Evolutionary conservation across 2,888 invertebrate genomes (phyloP), one percentile per base, ranked within the genome.

Genomic region (Antheraea yamamai): DNA sequence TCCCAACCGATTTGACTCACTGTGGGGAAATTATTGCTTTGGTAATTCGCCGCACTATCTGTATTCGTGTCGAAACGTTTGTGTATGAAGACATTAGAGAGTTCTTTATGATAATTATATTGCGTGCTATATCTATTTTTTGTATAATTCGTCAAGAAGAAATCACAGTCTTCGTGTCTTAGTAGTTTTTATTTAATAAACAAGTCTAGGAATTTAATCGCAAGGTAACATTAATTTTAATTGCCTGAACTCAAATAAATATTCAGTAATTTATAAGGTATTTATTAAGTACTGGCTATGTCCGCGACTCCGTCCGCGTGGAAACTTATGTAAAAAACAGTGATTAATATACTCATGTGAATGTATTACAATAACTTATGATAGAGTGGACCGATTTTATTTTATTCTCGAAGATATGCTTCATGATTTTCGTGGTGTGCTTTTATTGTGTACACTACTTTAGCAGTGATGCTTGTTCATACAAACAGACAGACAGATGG

Each of bases 61-160:
- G 86, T 87, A 85, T 85, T 87, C 86, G 85, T 87, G 90, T 86
- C 82, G 87, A 87, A 85, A 80, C 83, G 84, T 82, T 84, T 86
- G 85, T 83, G 86, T 91, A 94, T 94, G 88, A 92, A 93, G 94
- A 94, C 92, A 94, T 94, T 93, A 94, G 87, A 89, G 84, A 83
- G 88, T 90, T 89, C 89, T 91, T 90, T 91, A 91, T 89, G 90
- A 89, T 85, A 66, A 66, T 66, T 66, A 84, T 84, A 83, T 92
- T 91, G 93, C 93, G 92, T 93, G 93, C 86, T 47, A 47, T 47
- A 47, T 12, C 12, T 88, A 88, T 87, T 88, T 84, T 81, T 83
- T 85, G 82, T 85, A 88, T 91, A 91, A 91, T 91, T 91, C 88
- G 84, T 91, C 88, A 84, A 88, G 87, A 84, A 79, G 89, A 89